Base-by-base conservation (phyloP, 2,113 vertebrate genomes). In the Galbula dea region DNA sequence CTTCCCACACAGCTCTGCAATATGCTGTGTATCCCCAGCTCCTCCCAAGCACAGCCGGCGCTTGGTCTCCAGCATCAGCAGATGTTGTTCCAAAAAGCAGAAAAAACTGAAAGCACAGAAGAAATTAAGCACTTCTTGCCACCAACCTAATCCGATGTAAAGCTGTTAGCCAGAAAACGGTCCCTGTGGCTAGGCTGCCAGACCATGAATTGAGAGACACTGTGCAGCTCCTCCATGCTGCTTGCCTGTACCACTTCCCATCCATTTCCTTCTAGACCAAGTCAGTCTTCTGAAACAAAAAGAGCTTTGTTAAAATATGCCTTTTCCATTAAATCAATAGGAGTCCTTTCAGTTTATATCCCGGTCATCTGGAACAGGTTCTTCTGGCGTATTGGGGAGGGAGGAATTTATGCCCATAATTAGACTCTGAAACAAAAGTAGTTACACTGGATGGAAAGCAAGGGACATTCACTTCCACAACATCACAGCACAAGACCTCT, bases 11-110 rank as follows among this genome's bases (percentile, higher is more conserved):
- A 74, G 62, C 52, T 46, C 52, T 36, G 41, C 83, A 55, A 37
- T 45, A 61, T 2, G 1, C 29, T 2, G 1, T 34, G 74, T n/a
- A 68, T 39, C 74, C 74, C 58, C 79, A 80, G 67, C 79, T 91
- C 92, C 88, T 79, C 83, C 87, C 43, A 13, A 68, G 83, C 72
- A 68, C 27, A 20, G 85, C 71, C 1, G 0, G 24, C 37, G 5
- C n/a, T 61, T 27, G 73, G 87, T 83, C 72, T 95, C 88, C 86
- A 61, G 78, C 75, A 89, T 76, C 90, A 96, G 85, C 59, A 69
- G 63, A 74, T n/a, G 37, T 75, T 57, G 39, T 65, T 93, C 88
- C 90, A 88, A 73, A 85, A 76, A 59, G 15, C 30, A 57, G 54
- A 85, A 71, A 79, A 87, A 85, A n/a, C 67, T 85, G 71, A 83